Percentiles rank a stretch among this genome's conserved stretches.
Conservation (phyloP, 2,888 invertebrate species). For the Drosophila subquinaria region DNA sequence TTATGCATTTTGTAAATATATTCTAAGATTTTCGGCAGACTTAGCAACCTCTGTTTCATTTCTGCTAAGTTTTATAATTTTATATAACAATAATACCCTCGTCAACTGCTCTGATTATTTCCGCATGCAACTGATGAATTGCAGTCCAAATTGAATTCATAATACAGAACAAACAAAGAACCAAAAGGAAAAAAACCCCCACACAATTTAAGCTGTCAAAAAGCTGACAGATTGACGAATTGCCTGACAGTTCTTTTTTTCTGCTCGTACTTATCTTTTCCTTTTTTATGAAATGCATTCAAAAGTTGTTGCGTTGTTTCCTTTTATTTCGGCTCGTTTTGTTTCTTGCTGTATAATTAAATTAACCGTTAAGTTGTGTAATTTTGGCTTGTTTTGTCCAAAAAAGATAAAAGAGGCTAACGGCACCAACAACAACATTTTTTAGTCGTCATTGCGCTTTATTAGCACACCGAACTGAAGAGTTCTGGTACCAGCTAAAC, state of each 20-base stretch:
- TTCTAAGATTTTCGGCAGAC: neutral
- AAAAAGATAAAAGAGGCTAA: slow-evolving; percentile 38
- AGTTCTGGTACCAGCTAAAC: slow-evolving; percentile 40
- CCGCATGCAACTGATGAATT: slow-evolving; percentile 62
- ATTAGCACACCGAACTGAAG: slow-evolving; percentile 39
- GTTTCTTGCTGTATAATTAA: slow-evolving; percentile 48
- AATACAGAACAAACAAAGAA: slow-evolving; percentile 52
- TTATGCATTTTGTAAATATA: neutral
- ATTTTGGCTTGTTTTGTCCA: slow-evolving; percentile 52
- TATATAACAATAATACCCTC: slow-evolving; percentile 33
- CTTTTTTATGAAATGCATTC: slow-evolving; percentile 52
- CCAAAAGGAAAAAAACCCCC: slow-evolving; percentile 25
- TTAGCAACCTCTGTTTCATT: neutral
- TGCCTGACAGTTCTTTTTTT: slow-evolving; percentile 49
- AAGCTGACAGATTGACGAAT: slow-evolving; percentile 69
- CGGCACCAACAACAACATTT: slow-evolving; percentile 44
- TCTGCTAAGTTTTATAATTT: slow-evolving; percentile 1
- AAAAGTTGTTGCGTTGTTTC: slow-evolving; percentile 42
- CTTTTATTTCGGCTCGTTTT: slow-evolving; percentile 26
- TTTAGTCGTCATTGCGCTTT: slow-evolving; percentile 62
- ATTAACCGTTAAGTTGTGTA: slow-evolving; percentile 76
- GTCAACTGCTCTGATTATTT: slow-evolving; percentile 62
- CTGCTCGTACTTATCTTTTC: slow-evolving; percentile 21
- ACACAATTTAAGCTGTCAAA: slow-evolving; percentile 68
- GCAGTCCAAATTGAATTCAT: slow-evolving; percentile 37